Evolutionary conservation across 2,888 invertebrate genomes (phyloP), one percentile per base, ranked within the genome.

Genomic region (Cephus sareptanus): DNA sequence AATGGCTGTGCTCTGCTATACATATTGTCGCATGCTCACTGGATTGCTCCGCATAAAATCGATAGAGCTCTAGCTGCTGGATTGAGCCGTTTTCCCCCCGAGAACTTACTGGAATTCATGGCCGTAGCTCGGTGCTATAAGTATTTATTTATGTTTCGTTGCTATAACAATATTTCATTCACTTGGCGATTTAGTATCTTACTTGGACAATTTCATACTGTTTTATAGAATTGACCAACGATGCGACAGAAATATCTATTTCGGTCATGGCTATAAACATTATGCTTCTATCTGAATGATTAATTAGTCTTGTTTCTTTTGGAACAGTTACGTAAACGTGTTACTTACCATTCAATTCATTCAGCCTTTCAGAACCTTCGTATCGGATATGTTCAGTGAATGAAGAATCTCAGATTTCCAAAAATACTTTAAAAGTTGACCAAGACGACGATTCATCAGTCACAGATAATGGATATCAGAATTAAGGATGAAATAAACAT

Each of bases 41-140:
- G 33, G 71, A 33, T 71, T 34, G 71, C 71, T 71, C 71, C 71
- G 71, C 34, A 71, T 71, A 71, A 71, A 71, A 71, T 71, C 71
- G 71, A 71, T 71, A 34, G 71, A 71, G 71, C 71, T 70, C 12
- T 71, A 31, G 56, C 56, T 9, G 56, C 56, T 23, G 56, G 56
- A 56, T 56, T 56, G 56, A 56, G 56, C 56, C 56, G 56, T 56
- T 56, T 56, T 9, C 56, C 23, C 23, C 1, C 0, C 9, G 56
- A 56, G 56, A 23, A 56, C 23, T 56, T 56, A 6, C 56, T 56
- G 56, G 56, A 23, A 56, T 56, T 56, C 56, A 56, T 56, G 56
- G 23, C 23, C 9, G 23, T 9, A 56, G 9, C 56, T 56, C 23
- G 23, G 2, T 9, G 23, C 0, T 56, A 56, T 0, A 9, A 56